Base-by-base conservation (phyloP, 2,113 vertebrate species). In the Halichoeres trimaculatus region DNA sequence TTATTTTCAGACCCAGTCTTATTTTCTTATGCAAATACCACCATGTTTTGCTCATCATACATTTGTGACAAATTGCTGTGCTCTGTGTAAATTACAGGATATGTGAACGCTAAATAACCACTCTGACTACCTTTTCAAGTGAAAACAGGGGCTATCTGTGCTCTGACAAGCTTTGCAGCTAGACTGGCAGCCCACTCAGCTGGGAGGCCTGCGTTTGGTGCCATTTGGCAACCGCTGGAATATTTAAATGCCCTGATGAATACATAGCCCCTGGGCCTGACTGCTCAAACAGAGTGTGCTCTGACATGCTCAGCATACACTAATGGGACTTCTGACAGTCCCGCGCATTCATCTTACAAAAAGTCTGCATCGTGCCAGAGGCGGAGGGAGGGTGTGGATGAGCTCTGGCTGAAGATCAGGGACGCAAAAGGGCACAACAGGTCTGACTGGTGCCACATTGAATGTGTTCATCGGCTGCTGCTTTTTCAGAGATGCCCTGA, bases 181-280 rank as follows among this genome's bases (percentile, higher is more conserved):
- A 66, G 48, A 61, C 70, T 81, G 85, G 78, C 74, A 81, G 70
- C 78, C 70, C 55, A 13, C 84, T 86, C 80, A 84, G 62, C 40
- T 70, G 76, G 78, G 78, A 74, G 22, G 81, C 64, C 56, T 76
- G 71, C 48, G 72, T 81, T 90, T 78, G 80, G 83, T 90, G 90
- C 89, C 88, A 89, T 87, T 89, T 90, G 90, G 90, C 90, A 92
- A 89, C 81, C 20, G n/a, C 85, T 85, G 88, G 89, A 91, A 87
- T 90, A 92, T 89, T 90, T 88, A 90, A 91, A 91, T 87, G 88
- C 85, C 88, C 88, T 83, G 81, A 90, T 92, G 90, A 90, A 89
- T 90, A 90, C 86, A 83, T 83, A 72, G 88, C 88, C 88, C 76
- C 85, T 80, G 89, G 88, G 86, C 85, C 74, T 62, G 83, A 88